Base-by-base conservation (phyloP, 2,113 vertebrate species). In the Clinocottus analis region DNA sequence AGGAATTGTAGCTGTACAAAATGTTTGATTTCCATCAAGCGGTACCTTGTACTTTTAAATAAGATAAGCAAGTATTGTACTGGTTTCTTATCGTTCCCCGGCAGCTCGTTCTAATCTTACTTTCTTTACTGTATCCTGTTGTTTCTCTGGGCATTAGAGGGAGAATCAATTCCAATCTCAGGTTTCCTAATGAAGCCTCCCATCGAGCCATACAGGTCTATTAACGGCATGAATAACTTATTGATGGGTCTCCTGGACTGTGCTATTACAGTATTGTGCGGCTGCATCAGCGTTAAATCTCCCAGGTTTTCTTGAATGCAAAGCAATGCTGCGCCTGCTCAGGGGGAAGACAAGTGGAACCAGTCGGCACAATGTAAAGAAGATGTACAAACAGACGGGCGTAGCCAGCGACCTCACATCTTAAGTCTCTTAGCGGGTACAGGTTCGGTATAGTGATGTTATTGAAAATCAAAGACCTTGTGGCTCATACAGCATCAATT, bases 191-290 rank as follows among this genome's bases (percentile, higher is more conserved):
- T 88, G 91, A 93, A 89, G 85, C 83, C 64, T 84, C 87, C 79
- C 72, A 86, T 85, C 33, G 80, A 88, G 79, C 81, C 80, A 62
- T 87, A 85, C 72, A 23, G 83, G 80, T 87, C 87, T 87, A 91
- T 93, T 93, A 92, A 86, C 65, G 68, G 87, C 86, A 93, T 88
- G 83, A 94, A 93, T 91, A 92, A 87, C 78, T 93, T 91, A 92
- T 92, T 56, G 91, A 93, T 72, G 78, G 21, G 0, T n/a, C 67
- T 88, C 79, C 61, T 83, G 45, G 29, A 72, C 74, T 69, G 56
- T 49, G 59, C 82, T 80, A 79, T 70, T 72, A 82, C 63, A 69
- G 72, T 66, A 21, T 7, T 3, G 29, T 63, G 74, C 61, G 72
- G 86, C 88, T 27, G 72, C 19, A 66, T 72, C 49, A 53, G 76